Conservation (phyloP, 2,888 invertebrate genomes). For the Campoletis raptor region DNA sequence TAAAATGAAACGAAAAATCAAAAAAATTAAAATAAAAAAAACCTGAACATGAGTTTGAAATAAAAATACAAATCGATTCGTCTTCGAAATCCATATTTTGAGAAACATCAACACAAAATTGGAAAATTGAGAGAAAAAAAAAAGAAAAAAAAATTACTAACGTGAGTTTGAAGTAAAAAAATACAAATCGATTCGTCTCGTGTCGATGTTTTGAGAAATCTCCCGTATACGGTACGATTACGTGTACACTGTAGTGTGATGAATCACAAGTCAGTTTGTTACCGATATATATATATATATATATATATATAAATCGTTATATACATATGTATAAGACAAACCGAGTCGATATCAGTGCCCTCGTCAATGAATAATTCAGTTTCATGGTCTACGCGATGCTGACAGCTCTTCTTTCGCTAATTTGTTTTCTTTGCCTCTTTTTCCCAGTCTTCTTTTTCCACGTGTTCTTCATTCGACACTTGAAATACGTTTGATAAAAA, state of each 20-base stretch:
- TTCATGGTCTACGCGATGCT: conserved; percentile 28
- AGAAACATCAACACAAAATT: not conserved
- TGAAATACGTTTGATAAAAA: not conserved
- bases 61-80: not conserved
- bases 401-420: conserved; percentile 13
- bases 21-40: not conserved
- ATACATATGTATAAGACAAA: conserved; percentile 30
- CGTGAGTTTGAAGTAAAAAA: too few relatives aligned
- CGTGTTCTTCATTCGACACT: not conserved
- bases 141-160: not conserved
- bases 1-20: not conserved
- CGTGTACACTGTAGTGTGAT: not conserved
- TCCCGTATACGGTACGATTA: not conserved
- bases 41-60: too few relatives aligned
- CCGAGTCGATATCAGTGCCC: conserved; percentile 55
- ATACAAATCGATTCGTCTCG: not conserved
- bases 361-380: conserved; percentile 62
- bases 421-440: conserved; percentile 46
- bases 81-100: not conserved
- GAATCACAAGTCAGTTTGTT: conserved; percentile 41
- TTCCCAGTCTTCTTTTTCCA: not conserved
- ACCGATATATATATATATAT: not conserved
- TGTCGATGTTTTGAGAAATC: not conserved
- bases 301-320: not conserved
- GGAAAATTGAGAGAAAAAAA: too few relatives aligned